Base-by-base conservation (phyloP, 2,888 invertebrate genomes). In the Aporophyla nigra region DNA sequence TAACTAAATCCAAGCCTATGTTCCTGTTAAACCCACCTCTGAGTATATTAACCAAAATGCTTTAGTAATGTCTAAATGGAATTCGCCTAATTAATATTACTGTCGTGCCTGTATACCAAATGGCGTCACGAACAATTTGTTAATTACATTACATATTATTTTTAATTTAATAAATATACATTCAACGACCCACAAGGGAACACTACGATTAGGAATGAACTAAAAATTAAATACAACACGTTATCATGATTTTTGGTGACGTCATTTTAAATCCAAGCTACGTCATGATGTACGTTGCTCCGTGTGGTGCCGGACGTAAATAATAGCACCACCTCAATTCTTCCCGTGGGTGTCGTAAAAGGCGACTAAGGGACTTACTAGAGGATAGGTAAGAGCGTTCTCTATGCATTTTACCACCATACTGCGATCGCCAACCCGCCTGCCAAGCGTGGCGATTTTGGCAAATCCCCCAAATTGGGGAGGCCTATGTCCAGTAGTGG, bases 41-140 rank as follows among this genome's bases (percentile, higher is more conserved):
- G 12, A 10, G 12, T 59, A 59, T 59, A 19, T 61, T 9, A 27
- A 14, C 21, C 14, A 27, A 7, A 21, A 49, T 14, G 5, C 12
- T 24, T 46, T 12, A 0, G 24, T 51, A 65, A 66, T 7, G 53
- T 49, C 12, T 27, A 49, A 65, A 65, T 24, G 12, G 19, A 53
- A 53, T 56, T 53, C 1, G 2, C 10, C 16, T 67, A 65, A 74
- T 72, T 53, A 58, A 67, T 76, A 71, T 58, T 49, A 63, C 40
- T 73, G 43, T 58, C 62, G 40, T 72, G 70, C 51, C 51, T 19
- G 33, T 43, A 43, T 46, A 5, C 40, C 33, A 14, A n/a, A 65
- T 76, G 68, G 65, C 24, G n/a, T 61, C 51, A 74, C 43, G 24
- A 62, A 49, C 62, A 53, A 76, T 78, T 80, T 58, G 16, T 62